A percentile compares a stretch with the other conserved stretches of the same genome.
phyloP scores from a whole-genome alignment of 2,888 invertebrate species.

The Scrobipalpa costella region DNA sequence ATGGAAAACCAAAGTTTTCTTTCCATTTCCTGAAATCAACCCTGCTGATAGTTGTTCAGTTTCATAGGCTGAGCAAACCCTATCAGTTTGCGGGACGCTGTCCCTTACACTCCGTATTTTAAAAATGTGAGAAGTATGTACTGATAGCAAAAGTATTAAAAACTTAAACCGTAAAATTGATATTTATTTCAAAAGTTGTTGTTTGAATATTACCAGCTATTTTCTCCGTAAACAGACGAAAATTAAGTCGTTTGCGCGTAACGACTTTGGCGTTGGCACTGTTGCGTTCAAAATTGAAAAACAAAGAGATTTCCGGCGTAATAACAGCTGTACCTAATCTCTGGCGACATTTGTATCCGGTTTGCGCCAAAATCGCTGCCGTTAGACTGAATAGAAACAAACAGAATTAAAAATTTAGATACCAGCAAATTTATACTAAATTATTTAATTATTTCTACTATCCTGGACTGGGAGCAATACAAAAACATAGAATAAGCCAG shows the following conservation, averaged over 20 bases:
- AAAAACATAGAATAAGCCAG: no score
- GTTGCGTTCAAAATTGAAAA: constrained; percentile 8
- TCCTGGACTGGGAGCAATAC: no score
- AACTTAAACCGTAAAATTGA: background rate
- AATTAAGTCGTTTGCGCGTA: background rate
- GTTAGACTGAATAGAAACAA: background rate
- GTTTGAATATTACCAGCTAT: background rate
- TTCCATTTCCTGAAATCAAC: no score
- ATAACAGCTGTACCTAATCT: constrained; percentile 1
- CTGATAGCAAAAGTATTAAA: no score
- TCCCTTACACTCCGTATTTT: no score
- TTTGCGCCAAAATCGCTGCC: background rate
- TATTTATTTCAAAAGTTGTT: background rate
- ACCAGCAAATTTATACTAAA: no score
- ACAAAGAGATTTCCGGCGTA: background rate
- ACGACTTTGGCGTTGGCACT: background rate
- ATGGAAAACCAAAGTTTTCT: no score
- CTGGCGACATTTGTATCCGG: constrained; percentile 1
- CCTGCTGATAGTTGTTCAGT: no score
- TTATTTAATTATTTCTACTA: no score
- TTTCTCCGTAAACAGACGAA: background rate
- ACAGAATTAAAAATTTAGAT: background rate
- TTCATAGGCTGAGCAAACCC: no score
- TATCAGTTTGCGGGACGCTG: no score
- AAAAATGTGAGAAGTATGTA: no score